Evolutionary conservation across 2,797 vertebrate genomes (phyloP), one percentile per base, ranked within the genome.

Genomic region (Halcyon chelicuti): DNA sequence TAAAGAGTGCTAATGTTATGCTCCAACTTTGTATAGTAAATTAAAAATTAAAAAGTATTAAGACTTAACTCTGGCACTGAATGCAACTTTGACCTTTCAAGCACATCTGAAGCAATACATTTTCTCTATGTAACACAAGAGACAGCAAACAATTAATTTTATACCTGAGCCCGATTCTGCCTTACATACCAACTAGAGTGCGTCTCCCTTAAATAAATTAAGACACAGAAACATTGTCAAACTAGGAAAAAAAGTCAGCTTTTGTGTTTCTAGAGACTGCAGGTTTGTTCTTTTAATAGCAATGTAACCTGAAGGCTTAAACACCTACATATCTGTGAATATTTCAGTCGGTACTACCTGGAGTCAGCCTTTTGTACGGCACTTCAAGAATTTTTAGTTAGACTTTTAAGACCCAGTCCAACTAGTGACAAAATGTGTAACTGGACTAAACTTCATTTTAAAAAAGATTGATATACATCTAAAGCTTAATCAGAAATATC

Each of bases 1-100:
- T 93, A 97, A 96, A 97, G 94, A 94, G 82, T 93, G 78, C 96
- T 98, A 98, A 97, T 57, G 73, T 91, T 97, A 96, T 17, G 95
- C 87, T 96, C 96, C 95, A 95, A 97, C 86, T 96, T 96, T 78
- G 86, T 54, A 54, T 93, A 91, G 74, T 28, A 94, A 95, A 91
- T 35, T 49, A 39, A 68, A 92, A 92, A 82, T 52, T 54, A 31
- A 77, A 92, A 70, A 94, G 80, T 80, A 54, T 77, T 79, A 75
- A 88, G 54, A 95, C 14, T 5, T 5, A 2, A 81, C 40, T 91
- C 71, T 61, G 44, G 29, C 61, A 35, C 29, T 52, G 26, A 89
- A 81, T n/a, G 8, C 29, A 81, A 75, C 40, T 88, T 90, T 46
- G 78, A 25, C 74, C 62, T 74, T 78, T 86, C 21, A 58, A 68